These are phyloP conservation scores for Ectemnius continuus DNA, from an alignment of 2,888 invertebrate genomes.

Conservation along the genomic window DNA sequence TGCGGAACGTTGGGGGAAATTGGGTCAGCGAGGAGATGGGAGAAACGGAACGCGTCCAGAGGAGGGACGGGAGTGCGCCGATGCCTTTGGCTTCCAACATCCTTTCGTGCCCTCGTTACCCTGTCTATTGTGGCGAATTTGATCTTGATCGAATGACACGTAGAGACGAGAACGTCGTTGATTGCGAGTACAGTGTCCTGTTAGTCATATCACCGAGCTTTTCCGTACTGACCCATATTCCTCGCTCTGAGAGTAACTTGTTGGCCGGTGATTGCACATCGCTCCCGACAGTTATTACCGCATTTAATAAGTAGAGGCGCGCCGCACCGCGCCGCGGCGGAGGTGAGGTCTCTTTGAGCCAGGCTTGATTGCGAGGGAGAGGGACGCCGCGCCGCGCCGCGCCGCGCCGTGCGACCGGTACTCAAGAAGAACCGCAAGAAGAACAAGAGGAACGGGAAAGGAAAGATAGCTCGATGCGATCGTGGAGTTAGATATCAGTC, in stretches of 20 bases:
- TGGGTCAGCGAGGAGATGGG: constrained; percentile 22
- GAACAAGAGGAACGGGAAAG: neutral
- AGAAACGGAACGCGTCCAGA: too few relatives aligned
- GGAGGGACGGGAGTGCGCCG: too few relatives aligned
- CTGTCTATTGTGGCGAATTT: neutral
- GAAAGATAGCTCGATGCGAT: neutral
- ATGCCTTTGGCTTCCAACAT: too few relatives aligned
- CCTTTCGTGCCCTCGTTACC: constrained; percentile 15
- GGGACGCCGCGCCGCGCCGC: constrained; percentile 13
- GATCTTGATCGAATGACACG: neutral
- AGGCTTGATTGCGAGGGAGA: constrained; percentile 13
- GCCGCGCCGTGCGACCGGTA: constrained; percentile 22
- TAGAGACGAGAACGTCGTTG: constrained; percentile 29
- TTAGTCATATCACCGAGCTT: constrained; percentile 16
- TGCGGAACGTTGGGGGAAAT: constrained; percentile 15
- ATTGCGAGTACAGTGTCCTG: constrained; percentile 7
- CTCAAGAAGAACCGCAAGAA: constrained; percentile 19
- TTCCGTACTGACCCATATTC: constrained; percentile 39
- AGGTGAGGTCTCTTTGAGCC: constrained; percentile 41
- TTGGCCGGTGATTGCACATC: constrained; percentile 49
- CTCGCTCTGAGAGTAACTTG: constrained; percentile 49
- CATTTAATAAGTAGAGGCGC: constrained; percentile 54
- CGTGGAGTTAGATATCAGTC: neutral
- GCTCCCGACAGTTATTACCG: constrained; percentile 51
- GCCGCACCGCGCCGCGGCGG: constrained; percentile 34